phyloP scores from a whole-genome alignment of 2,113 vertebrate species.

The Protobothrops flavoviridis region DNA sequence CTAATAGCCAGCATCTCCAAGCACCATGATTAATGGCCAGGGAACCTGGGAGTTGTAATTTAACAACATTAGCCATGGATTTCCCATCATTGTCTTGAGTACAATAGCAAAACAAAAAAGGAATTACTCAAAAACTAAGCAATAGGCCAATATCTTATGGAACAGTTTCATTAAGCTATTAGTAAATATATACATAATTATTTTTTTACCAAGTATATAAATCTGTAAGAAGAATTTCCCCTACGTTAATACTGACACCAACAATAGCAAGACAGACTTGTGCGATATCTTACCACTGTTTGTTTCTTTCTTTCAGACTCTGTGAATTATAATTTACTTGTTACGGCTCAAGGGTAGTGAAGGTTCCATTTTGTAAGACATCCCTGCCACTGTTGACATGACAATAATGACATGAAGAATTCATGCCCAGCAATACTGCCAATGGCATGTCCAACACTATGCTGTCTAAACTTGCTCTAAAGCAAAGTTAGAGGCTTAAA shows the following conservation, averaged over 20 bases:
- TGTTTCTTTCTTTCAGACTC: neutral
- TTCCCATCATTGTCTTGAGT: neutral
- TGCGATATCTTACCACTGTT: neutral
- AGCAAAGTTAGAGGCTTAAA: conserved; percentile 11
- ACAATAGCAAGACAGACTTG: neutral
- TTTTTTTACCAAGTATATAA: conserved; percentile 13
- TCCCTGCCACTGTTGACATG: neutral
- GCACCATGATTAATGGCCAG: neutral
- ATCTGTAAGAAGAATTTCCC: neutral
- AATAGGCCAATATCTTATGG: neutral
- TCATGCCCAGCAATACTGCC: neutral
- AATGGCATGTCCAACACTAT: neutral
- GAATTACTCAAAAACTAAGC: neutral
- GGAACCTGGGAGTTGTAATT: neutral
- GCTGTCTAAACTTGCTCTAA: neutral
- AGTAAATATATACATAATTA: conserved; percentile 1
- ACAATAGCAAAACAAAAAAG: neutral
- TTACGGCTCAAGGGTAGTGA: conserved; percentile 8
- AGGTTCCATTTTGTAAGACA: neutral
- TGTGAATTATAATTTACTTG: conserved; percentile 6
- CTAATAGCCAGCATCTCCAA: neutral
- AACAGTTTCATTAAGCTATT: neutral
- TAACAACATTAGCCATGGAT: neutral
- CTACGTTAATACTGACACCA: neutral
- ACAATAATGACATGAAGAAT: neutral